These are phyloP conservation scores for Saimiri boliviensis DNA, from an alignment of 2,113 vertebrate genomes.

Conservation along the genomic window DNA sequence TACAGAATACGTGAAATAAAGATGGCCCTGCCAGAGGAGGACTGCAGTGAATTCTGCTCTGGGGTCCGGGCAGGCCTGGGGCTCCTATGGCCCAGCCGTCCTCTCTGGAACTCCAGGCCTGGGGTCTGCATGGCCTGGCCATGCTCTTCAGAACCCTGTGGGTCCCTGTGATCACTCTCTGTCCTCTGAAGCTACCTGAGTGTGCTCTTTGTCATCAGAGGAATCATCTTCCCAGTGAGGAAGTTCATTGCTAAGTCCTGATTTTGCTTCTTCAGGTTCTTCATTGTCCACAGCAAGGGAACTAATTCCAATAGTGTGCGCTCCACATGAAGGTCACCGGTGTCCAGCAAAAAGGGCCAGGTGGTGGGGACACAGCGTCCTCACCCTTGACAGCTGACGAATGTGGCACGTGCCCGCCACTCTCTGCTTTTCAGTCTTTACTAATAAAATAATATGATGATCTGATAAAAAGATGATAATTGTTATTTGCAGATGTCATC, in stretches of 20 bases:
- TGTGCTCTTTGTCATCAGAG: neutral
- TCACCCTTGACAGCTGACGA: no score
- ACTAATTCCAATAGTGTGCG: neutral
- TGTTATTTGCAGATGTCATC: neutral
- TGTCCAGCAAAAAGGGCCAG: neutral
- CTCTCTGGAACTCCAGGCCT: neutral
- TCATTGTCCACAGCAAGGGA: no score
- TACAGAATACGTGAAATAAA: neutral
- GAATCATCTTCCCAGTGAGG: neutral
- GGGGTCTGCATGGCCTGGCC: no score
- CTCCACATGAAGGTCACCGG: rapidly evolving
- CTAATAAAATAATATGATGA: neutral
- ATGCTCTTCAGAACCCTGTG: neutral
- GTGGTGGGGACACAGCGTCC: rapidly evolving
- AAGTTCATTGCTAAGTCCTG: neutral
- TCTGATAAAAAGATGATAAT: neutral
- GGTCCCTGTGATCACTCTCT: rapidly evolving
- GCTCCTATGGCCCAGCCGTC: no score
- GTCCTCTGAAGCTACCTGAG: neutral
- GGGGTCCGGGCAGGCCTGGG: neutral
- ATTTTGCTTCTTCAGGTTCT: neutral
- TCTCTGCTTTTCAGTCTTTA: neutral
- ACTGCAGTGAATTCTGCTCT: neutral
- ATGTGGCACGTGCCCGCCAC: rapidly evolving
- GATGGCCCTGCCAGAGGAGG: neutral